Percentiles rank a stretch among this genome's conserved stretches.
Evolutionary conservation across 1,140 invertebrate genomes (phyloP).

Genomic region (Aphelenchoides besseyi): DNA sequence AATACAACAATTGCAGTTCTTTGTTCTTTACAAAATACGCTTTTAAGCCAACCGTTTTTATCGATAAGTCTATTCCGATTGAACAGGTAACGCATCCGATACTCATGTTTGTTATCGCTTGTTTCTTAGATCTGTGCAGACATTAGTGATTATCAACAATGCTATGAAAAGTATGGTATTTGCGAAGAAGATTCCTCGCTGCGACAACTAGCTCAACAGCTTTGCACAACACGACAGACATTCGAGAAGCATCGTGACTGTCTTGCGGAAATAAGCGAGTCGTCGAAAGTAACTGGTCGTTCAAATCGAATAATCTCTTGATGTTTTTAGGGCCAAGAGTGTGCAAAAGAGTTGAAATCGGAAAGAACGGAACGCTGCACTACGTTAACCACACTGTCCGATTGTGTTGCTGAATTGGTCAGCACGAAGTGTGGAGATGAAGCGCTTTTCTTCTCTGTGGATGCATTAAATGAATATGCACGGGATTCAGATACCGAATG

Average conservation of each 20-base stretch:
- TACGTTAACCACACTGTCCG: slow-evolving; percentile 18
- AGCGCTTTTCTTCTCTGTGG: slow-evolving; percentile 47
- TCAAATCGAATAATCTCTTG: background rate
- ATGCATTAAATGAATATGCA: slow-evolving; percentile 47
- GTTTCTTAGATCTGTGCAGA: slow-evolving; percentile 44
- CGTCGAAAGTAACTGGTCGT: slow-evolving; percentile 21
- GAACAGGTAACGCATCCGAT: slow-evolving; percentile 13
- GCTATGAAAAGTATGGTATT: slow-evolving; percentile 33
- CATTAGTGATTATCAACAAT: slow-evolving; percentile 30
- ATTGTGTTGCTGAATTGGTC: slow-evolving; percentile 41
- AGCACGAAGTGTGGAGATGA: slow-evolving; percentile 40
- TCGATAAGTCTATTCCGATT: slow-evolving; percentile 13
- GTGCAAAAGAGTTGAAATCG: slow-evolving; percentile 23
- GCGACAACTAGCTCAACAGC: slow-evolving; percentile 32
- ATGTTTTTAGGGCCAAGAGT: slow-evolving; percentile 30
- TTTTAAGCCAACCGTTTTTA: slow-evolving; percentile 35
- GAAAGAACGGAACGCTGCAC: slow-evolving; percentile 31
- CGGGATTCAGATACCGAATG: slow-evolving; percentile 17
- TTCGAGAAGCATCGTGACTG: slow-evolving; percentile 47
- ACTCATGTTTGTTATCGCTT: slow-evolving; percentile 3
- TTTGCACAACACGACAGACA: slow-evolving; percentile 34
- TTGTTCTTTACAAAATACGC: slow-evolving; percentile 30
- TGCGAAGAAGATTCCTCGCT: slow-evolving; percentile 41
- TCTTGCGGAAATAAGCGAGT: slow-evolving; percentile 24
- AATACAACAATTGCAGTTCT: slow-evolving; percentile 8